Percentiles rank a stretch among this genome's conserved stretches.
Conservation (phyloP, 2,888 invertebrate genomes). For the Euphydryas editha region DNA sequence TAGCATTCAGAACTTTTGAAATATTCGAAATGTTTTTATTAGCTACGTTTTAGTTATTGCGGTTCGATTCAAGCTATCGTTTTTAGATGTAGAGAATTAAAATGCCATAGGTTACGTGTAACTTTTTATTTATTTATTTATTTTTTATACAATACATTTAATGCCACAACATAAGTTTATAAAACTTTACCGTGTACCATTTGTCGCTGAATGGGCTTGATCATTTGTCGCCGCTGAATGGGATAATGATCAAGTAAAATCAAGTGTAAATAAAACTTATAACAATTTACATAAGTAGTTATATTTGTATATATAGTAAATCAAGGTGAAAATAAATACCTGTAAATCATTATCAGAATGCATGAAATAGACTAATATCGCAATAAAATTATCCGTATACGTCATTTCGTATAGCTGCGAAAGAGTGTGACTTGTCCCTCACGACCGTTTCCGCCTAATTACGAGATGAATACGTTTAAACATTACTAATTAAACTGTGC, state of each 20-base stretch:
- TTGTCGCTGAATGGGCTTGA: too few relatives aligned
- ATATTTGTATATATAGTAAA: not conserved
- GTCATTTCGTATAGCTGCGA: conserved; percentile 12
- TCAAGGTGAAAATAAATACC: not conserved
- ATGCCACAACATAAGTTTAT: too few relatives aligned
- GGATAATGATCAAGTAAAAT: too few relatives aligned
- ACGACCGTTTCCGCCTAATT: conserved; percentile 18
- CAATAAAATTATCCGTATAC: not conserved
- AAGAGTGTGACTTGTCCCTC: conserved; percentile 12
- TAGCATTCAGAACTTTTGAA: conserved; percentile 1
- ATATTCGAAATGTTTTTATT: not conserved
- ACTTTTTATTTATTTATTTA: too few relatives aligned
- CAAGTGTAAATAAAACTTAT: too few relatives aligned
- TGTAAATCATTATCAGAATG: not conserved
- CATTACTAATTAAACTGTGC: conserved; percentile 19
- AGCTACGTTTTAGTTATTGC: not conserved
- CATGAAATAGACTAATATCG: not conserved
- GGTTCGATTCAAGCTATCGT: not conserved
- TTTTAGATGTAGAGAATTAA: not conserved
- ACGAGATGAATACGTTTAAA: conserved; percentile 15
- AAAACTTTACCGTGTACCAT: too few relatives aligned
- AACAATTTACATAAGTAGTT: too few relatives aligned
- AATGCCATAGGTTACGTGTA: not conserved
- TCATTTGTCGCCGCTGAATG: too few relatives aligned
- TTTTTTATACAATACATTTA: too few relatives aligned